Evolutionary conservation across 2,113 vertebrate genomes (phyloP).

Genomic region (Promerops cafer): DNA sequence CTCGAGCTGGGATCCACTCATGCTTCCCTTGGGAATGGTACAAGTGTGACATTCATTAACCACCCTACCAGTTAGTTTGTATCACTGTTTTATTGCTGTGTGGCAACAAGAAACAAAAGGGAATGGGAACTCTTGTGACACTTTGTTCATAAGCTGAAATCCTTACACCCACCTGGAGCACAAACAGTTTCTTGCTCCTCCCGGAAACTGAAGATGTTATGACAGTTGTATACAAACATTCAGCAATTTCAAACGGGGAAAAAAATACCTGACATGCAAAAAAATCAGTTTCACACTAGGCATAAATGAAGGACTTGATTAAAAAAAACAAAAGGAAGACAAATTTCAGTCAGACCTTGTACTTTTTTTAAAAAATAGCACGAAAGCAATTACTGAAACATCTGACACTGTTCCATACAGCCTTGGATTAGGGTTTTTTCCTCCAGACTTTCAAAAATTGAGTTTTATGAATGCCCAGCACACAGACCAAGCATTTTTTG

Average conservation of each 20-base stretch:
- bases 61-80: not conserved
- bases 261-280: not conserved
- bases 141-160: not conserved
- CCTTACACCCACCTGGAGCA: not conserved
- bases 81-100: not conserved
- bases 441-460: not conserved
- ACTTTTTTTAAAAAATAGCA: not conserved
- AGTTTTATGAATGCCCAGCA: not conserved
- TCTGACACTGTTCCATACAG: not conserved
- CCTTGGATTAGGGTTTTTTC: not conserved
- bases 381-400: not conserved
- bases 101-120: not conserved
- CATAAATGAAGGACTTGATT: not conserved
- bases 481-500: not conserved
- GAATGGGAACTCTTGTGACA: not conserved
- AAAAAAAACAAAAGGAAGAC: not conserved
- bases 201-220: not conserved
- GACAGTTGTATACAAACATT: not conserved
- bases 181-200: not conserved
- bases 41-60: not conserved
- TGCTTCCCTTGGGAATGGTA: not conserved
- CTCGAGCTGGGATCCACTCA: accelerated
- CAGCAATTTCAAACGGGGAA: not conserved
- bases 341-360: not conserved
- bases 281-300: not conserved